A percentile compares a stretch with the other conserved stretches of the same genome.
Evolutionary conservation across 2,888 invertebrate species (phyloP).

Genomic region (Gari tellinella): DNA sequence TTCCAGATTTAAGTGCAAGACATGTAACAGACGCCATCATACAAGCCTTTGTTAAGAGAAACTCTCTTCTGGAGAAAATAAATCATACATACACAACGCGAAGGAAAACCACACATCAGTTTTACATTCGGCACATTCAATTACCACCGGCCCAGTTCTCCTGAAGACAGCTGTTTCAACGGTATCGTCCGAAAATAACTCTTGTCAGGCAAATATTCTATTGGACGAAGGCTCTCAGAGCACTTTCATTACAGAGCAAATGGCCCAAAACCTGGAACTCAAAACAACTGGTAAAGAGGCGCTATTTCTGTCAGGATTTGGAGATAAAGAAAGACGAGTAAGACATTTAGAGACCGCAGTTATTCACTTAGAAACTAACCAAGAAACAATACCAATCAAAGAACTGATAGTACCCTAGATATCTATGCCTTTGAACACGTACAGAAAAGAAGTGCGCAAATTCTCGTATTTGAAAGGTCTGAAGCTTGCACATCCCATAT

Average conservation of each 20-base stretch:
- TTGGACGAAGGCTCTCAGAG: constrained; percentile 37
- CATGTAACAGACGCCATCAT: constrained; percentile 14
- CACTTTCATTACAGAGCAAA: constrained; percentile 24
- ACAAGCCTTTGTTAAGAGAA: constrained; percentile 17
- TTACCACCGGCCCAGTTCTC: not conserved
- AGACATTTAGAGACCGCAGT: constrained; percentile 9
- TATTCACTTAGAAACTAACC: constrained; percentile 6
- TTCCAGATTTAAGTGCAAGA: constrained; percentile 8
- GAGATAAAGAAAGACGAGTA: constrained; percentile 4
- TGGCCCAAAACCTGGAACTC: constrained; percentile 26
- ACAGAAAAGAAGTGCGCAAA: not conserved
- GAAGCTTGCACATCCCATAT: constrained; percentile 16
- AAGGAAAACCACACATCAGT: constrained; percentile 1
- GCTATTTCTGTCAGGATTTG: constrained; percentile 29
- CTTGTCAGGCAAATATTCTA: constrained; percentile 21
- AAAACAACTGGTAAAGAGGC: constrained; percentile 14
- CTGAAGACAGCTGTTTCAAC: constrained; percentile 4
- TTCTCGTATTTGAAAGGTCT: constrained; percentile 11
- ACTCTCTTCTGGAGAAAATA: not conserved
- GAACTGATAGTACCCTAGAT: constrained; percentile 6
- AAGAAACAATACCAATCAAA: constrained; percentile 11
- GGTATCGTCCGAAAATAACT: not conserved
- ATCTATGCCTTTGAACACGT: not conserved
- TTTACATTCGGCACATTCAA: constrained; percentile 11
- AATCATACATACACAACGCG: not conserved